Evolutionary conservation across 2,113 vertebrate genomes (phyloP).

Genomic region (Argyrosomus japonicus): DNA sequence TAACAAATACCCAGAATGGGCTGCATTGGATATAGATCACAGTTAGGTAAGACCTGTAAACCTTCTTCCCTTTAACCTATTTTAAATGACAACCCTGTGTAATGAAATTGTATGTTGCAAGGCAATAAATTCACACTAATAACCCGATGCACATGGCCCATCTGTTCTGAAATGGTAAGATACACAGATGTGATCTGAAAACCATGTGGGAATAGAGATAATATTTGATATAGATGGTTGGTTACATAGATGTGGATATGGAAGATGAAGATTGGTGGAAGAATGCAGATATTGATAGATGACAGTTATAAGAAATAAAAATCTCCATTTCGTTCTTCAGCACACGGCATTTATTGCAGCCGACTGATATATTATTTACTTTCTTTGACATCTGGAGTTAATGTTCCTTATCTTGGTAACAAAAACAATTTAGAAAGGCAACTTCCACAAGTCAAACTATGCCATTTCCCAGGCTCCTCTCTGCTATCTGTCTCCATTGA

Average conservation of each 20-base stretch:
- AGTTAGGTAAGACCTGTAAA: conserved; percentile 43
- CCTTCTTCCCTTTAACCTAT: conserved; percentile 39
- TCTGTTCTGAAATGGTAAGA: conserved; percentile 70
- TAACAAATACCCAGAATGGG: conserved; percentile 13
- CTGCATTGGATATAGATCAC: conserved; percentile 30
- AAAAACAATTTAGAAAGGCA: conserved; percentile 89
- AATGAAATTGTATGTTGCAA: conserved; percentile 64
- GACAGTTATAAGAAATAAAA: conserved; percentile 73
- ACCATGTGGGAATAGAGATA: conserved; percentile 60
- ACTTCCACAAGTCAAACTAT: conserved; percentile 88
- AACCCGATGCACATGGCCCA: conserved; percentile 60
- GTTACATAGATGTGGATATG: conserved; percentile 51
- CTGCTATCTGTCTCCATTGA: conserved; percentile 87
- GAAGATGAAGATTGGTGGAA: conserved; percentile 60
- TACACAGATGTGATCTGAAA: conserved; percentile 66
- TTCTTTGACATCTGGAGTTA: conserved; percentile 87
- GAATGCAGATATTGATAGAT: conserved; percentile 72
- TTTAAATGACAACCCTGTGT: conserved; percentile 79
- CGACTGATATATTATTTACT: conserved; percentile 83
- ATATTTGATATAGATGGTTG: conserved; percentile 66
- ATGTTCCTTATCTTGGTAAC: conserved; percentile 87
- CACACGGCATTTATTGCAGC: conserved; percentile 80
- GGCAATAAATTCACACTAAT: conserved; percentile 73
- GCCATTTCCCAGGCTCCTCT: conserved; percentile 85
- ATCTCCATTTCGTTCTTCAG: conserved; percentile 79